phyloP scores from a whole-genome alignment of 2,888 invertebrate genomes.

The Ctena decussata region DNA sequence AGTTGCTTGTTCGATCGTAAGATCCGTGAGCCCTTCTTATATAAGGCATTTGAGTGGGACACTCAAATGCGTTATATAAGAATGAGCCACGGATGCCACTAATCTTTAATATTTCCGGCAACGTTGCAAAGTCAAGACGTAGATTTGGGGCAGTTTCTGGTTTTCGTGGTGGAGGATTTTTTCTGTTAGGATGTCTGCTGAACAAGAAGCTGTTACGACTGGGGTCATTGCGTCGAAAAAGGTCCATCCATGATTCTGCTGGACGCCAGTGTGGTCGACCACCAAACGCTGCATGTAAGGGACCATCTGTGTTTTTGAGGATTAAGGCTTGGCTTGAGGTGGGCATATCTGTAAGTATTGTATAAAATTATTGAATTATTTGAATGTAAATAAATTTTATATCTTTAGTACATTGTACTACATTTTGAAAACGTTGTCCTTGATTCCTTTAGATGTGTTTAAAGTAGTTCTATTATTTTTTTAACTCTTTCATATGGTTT shows the following conservation, averaged over 20 bases:
- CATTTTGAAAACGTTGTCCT: too few species aligned
- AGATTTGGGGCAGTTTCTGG: slow-evolving; percentile 22
- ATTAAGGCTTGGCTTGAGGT: slow-evolving; percentile 76
- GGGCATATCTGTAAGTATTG: slow-evolving; percentile 60
- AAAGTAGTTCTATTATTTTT: too few species aligned
- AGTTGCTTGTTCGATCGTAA: too few species aligned
- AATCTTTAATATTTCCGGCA: slow-evolving; percentile 40
- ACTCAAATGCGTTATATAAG: slow-evolving; percentile 7
- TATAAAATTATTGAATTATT: too few species aligned
- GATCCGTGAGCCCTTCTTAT: too few species aligned
- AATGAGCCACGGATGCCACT: slow-evolving; percentile 38
- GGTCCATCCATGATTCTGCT: not conserved
- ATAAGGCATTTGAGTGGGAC: not conserved
- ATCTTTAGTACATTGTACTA: too few species aligned
- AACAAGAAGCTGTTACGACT: slow-evolving; percentile 2
- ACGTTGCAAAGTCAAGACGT: slow-evolving; percentile 18
- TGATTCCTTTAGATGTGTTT: too few species aligned
- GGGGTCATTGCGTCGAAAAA: not conserved
- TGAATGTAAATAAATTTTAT: too few species aligned
- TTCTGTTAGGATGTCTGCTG: not conserved
- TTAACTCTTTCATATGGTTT: too few species aligned
- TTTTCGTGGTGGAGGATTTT: not conserved
- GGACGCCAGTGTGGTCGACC: slow-evolving; percentile 30
- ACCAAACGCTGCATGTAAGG: slow-evolving; percentile 41
- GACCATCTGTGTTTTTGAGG: slow-evolving; percentile 64